phyloP scores from a whole-genome alignment of 2,113 vertebrate genomes.

The Protobothrops flavoviridis region DNA sequence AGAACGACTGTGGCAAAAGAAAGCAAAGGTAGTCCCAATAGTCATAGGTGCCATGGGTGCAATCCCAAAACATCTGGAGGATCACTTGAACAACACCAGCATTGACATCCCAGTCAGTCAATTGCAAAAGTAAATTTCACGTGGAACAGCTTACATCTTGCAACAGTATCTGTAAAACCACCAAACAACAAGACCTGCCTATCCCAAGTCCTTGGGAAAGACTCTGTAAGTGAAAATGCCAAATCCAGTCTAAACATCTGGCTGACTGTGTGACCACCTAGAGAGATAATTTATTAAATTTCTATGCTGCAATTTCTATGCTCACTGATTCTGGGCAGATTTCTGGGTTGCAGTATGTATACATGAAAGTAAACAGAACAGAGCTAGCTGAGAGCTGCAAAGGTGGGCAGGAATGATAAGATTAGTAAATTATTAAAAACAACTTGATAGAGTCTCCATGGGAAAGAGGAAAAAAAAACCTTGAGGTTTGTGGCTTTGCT shows the following conservation, averaged over 20 bases:
- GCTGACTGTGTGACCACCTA: not conserved
- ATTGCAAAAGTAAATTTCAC: no score
- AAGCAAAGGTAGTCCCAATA: no score
- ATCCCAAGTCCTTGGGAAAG: not conserved
- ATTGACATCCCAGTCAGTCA: no score
- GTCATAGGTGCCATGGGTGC: no score
- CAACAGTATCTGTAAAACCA: no score
- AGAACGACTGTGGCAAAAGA: no score
- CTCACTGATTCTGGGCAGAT: not conserved
- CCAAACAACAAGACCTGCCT: not conserved
- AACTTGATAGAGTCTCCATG: not conserved
- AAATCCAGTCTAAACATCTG: not conserved
- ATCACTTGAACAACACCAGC: no score
- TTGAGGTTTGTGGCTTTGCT: not conserved
- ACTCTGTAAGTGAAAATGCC: not conserved
- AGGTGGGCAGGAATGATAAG: not conserved
- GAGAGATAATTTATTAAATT: not conserved
- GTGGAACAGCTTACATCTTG: no score
- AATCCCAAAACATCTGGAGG: no score
- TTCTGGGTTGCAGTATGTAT: not conserved
- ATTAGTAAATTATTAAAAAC: not conserved
- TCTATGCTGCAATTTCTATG: not conserved
- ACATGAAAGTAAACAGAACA: not conserved
- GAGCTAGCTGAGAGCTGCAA: not conserved
- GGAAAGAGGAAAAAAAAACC: not conserved